Evolutionary conservation across 2,797 vertebrate species (phyloP), one percentile per base, ranked within the genome.

Genomic region (Podarcis siculus): DNA sequence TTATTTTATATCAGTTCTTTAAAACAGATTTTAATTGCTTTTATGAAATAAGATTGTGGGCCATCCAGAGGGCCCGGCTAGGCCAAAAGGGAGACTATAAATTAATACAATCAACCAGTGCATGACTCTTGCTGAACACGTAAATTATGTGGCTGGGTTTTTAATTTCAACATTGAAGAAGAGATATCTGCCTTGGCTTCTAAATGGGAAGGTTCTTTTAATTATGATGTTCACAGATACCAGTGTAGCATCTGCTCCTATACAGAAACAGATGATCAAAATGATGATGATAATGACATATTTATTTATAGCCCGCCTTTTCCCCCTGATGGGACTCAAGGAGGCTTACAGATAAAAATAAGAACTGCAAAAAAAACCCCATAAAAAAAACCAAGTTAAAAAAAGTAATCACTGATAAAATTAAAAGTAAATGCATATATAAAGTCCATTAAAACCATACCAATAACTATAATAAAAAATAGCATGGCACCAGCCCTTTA

Each of bases 1-100:
- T 61, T 75, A 30, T 39, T 32, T 64, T 82, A 23, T 42, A n/a
- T 73, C 45, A 12, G 39, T 30, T 45, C 21, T 66, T 82, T 87
- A 75, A 75, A 87, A 75, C 8, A 8, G 37, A 87, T 82, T 81
- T 76, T 73, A 81, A 87, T 30, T 66, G 42, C 19, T 39, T 86
- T 61, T 73, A 75, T 75, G n/a, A 66, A 87, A 79, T 66, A 73
- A 64, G 19, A 42, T 35, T 72, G 12, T 61, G 32, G 49, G 77
- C 37, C 79, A 30, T 45, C 30, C 25, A 42, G 49, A 73, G 67
- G 49, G 35, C 35, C 21, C 69, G 42, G 35, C 45, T 80, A 67
- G 67, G 12, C 55, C 67, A 39, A 80, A 86, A 80, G 9, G 37
- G 45, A 71, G 79, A 27, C 30, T 64, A 61, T 39, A 87, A 81